phyloP scores from a whole-genome alignment of 2,113 vertebrate genomes.

The Zapornia atra region DNA sequence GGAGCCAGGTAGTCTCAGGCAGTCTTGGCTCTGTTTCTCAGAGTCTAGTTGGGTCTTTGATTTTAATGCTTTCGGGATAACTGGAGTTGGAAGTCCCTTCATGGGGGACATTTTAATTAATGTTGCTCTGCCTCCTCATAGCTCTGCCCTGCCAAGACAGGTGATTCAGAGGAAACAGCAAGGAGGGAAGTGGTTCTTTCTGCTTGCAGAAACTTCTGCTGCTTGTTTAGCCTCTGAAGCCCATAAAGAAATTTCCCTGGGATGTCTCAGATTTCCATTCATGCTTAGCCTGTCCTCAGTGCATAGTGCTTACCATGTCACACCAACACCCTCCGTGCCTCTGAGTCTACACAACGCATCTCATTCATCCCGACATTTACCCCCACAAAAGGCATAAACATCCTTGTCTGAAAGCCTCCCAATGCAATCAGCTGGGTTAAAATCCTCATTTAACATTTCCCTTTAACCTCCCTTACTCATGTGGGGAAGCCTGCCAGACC shows the following conservation, averaged over 20 bases:
- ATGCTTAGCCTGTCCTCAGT: background rate
- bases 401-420: background rate
- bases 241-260: background rate
- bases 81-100: background rate
- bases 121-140: background rate
- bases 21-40: background rate
- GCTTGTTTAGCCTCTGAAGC: background rate
- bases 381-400: background rate
- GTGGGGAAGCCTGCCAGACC: background rate
- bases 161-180: background rate
- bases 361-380: background rate
- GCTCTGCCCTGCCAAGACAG: background rate
- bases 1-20: background rate
- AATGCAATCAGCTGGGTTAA: background rate
- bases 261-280: background rate
- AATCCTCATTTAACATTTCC: background rate
- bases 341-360: background rate
- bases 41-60: background rate
- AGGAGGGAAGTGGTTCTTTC: background rate
- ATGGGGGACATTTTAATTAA: background rate
- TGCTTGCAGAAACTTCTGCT: background rate
- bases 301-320: background rate
- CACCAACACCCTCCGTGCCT: background rate
- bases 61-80: background rate
- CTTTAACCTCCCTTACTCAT: background rate